Percentiles rank a stretch among this genome's conserved stretches.
phyloP scores from a whole-genome alignment of 2,113 vertebrate genomes.

The Lasiurus borealis region DNA sequence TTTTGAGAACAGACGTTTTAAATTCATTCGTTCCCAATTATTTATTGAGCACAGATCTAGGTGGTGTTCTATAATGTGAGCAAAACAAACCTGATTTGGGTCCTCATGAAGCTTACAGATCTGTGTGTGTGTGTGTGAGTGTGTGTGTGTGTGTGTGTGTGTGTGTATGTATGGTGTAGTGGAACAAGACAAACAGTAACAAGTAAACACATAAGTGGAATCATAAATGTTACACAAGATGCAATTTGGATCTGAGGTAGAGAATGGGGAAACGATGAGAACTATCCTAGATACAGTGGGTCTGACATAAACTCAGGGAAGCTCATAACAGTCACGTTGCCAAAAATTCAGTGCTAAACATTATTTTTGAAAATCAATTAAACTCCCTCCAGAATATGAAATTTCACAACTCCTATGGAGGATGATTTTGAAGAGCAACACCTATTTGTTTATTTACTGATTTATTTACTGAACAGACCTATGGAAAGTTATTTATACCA shows the following conservation, averaged over 20 bases:
- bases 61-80: not conserved
- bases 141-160: not conserved
- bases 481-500: not conserved
- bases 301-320: not conserved
- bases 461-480: not conserved
- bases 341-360: not conserved
- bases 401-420: not conserved
- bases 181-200: not conserved
- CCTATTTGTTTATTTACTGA: not conserved
- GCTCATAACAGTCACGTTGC: not conserved
- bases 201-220: not conserved
- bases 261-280: not conserved
- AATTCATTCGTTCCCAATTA: not conserved
- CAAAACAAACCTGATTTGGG: not conserved
- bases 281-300: not conserved
- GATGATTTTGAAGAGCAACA: not conserved
- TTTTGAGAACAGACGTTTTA: not conserved
- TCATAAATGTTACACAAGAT: not conserved
- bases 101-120: too few relatives aligned
- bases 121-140: not conserved
- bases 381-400: not conserved
- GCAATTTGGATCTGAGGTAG: not conserved
- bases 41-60: not conserved
- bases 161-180: not conserved
- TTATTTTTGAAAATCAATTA: not conserved